A percentile compares a stretch with the other conserved stretches of the same genome.
Evolutionary conservation across 2,113 vertebrate genomes (phyloP).

Genomic region (Smithornis capensis): DNA sequence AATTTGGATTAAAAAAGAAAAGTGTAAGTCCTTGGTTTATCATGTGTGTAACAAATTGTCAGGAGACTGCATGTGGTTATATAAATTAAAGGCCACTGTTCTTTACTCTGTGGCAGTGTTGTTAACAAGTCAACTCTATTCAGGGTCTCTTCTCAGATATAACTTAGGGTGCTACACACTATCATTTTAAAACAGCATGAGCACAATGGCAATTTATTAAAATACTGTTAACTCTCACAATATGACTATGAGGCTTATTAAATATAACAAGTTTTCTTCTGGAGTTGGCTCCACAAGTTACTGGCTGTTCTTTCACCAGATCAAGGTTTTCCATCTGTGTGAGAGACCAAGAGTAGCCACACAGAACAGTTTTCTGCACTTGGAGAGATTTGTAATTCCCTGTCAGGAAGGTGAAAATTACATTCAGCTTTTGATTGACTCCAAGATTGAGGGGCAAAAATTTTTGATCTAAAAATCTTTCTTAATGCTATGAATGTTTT

Average conservation of each 20-base stretch:
- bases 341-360: background rate
- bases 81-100: conserved; percentile 29
- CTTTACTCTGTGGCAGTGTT: background rate
- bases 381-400: conserved; percentile 28
- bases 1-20: background rate
- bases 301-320: conserved; percentile 3
- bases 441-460: background rate
- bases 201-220: conserved; percentile 48
- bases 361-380: background rate
- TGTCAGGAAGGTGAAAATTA: conserved; percentile 41
- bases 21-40: background rate
- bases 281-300: conserved; percentile 24
- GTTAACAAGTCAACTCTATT: background rate
- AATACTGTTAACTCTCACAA: conserved; percentile 44
- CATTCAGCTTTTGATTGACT: conserved; percentile 9
- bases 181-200: conserved; percentile 2
- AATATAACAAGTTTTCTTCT: conserved; percentile 47
- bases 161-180: conserved; percentile 25
- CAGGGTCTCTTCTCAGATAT: background rate
- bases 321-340: conserved; percentile 35
- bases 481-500: background rate
- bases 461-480: background rate
- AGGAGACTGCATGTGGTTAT: background rate
- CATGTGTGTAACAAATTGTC: background rate
- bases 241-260: conserved; percentile 35